Percentiles rank a stretch among this genome's conserved stretches.
Conservation (phyloP, 2,797 vertebrate genomes). For the Lacerta bilineata region DNA sequence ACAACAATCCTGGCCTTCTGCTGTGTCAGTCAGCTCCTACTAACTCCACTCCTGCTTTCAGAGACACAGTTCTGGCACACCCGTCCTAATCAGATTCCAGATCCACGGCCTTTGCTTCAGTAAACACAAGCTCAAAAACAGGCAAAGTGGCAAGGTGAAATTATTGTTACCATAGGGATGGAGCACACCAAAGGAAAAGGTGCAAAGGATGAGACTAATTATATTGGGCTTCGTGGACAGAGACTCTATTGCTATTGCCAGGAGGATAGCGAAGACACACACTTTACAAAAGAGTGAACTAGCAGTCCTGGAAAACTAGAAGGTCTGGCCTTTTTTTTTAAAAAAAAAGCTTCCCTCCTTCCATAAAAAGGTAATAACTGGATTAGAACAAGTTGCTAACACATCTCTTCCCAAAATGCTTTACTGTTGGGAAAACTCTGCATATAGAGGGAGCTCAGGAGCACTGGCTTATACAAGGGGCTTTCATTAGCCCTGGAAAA, state of each 20-base stretch:
- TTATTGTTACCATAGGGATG: constrained; percentile 74
- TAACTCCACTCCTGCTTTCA: constrained; percentile 41
- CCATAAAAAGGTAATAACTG: constrained; percentile 67
- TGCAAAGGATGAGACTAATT: constrained; percentile 70
- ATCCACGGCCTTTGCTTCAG: constrained; percentile 66
- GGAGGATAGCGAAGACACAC: constrained; percentile 61
- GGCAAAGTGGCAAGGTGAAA: constrained; percentile 67
- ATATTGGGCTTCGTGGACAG: constrained; percentile 64
- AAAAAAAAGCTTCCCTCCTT: constrained; percentile 61
- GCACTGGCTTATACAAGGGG: constrained; percentile 56
- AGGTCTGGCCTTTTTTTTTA: not conserved
- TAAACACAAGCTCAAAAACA: constrained; percentile 66
- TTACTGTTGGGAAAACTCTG: constrained; percentile 63
- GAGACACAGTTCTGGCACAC: not conserved
- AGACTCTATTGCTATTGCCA: constrained; percentile 58
- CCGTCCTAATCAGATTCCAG: constrained; percentile 57
- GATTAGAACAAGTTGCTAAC: constrained; percentile 64
- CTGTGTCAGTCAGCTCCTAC: not conserved
- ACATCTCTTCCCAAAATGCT: constrained; percentile 48
- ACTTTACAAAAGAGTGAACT: constrained; percentile 63
- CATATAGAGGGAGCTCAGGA: constrained; percentile 54
- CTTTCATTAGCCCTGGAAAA: constrained; percentile 56
- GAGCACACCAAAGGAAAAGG: constrained; percentile 70
- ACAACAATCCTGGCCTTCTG: fast-evolving
- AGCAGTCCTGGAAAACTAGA: constrained; percentile 47